These are phyloP conservation scores for Strigamia transsilvanica DNA, from an alignment of 2,888 invertebrate species.

Conservation along the genomic window DNA sequence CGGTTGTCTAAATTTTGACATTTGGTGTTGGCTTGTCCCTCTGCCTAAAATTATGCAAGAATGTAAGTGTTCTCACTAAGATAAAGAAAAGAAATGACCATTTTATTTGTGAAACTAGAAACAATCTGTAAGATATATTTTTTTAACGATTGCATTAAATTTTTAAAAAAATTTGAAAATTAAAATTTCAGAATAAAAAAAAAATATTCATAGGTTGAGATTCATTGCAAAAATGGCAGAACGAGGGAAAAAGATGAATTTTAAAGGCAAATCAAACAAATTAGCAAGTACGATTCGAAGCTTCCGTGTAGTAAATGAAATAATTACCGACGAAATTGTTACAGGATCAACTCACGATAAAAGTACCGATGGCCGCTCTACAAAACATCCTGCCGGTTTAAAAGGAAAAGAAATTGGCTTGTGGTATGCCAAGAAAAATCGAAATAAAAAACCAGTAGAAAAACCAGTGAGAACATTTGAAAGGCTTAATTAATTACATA, in stretches of 20 bases:
- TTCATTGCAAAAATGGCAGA: conserved; percentile 8
- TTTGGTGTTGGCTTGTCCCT: background rate
- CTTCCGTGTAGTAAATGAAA: background rate
- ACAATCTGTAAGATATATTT: background rate
- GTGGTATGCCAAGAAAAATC: conserved; percentile 17
- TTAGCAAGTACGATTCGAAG: background rate
- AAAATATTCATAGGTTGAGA: background rate
- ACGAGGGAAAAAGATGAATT: background rate
- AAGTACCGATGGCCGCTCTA: background rate
- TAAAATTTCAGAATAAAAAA: background rate
- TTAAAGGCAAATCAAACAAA: background rate
- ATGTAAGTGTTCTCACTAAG: background rate
- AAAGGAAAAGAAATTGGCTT: conserved; percentile 55
- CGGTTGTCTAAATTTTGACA: conserved; percentile 13
- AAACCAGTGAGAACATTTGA: background rate
- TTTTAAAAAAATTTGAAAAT: background rate
- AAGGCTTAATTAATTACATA: background rate
- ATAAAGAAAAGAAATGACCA: background rate
- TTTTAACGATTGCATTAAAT: background rate
- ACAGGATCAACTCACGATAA: background rate
- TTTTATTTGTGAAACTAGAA: background rate
- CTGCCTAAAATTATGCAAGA: conserved; percentile 31
- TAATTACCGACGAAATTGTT: background rate
- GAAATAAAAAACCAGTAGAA: conserved; percentile 1
- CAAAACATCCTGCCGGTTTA: conserved; percentile 52